These are phyloP conservation scores for Cepphus grylle DNA, from an alignment of 2,113 vertebrate genomes.

Conservation along the genomic window DNA sequence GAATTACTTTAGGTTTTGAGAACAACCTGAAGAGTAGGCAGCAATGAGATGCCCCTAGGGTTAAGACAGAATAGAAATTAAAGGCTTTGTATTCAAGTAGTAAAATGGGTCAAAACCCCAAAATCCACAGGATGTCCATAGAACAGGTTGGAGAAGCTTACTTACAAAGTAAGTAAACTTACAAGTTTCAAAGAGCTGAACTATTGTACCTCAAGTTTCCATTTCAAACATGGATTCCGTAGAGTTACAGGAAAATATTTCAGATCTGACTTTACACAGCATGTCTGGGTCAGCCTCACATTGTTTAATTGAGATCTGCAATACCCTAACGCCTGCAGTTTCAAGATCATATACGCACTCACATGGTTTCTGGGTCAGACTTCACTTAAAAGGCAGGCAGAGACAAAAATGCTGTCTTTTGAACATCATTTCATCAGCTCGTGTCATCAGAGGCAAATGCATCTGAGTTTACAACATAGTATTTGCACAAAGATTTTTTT, in stretches of 20 bases:
- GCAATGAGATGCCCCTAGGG: background rate
- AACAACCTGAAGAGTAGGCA: background rate
- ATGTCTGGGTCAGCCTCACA: background rate
- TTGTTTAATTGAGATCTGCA: background rate
- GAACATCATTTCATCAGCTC: slow-evolving; percentile 21
- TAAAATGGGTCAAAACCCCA: background rate
- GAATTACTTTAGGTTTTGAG: slow-evolving; percentile 18
- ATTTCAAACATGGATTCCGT: background rate
- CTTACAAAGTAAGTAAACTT: too few species aligned
- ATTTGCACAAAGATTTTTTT: background rate
- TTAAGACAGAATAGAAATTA: background rate
- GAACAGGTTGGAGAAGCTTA: background rate
- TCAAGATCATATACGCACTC: slow-evolving; percentile 9
- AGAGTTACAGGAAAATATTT: background rate
- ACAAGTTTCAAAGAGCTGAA: slow-evolving; percentile 44
- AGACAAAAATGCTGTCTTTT: background rate
- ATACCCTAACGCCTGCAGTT: background rate
- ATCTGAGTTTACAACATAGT: background rate
- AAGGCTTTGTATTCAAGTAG: background rate
- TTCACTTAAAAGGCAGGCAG: slow-evolving; percentile 24
- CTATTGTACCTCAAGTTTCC: slow-evolving; percentile 12
- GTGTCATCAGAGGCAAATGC: background rate
- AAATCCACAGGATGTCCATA: background rate
- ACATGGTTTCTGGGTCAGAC: slow-evolving; percentile 39
- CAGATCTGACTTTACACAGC: slow-evolving; percentile 15